A percentile compares a stretch with the other conserved stretches of the same genome.
These are phyloP conservation scores for Pleuronectes platessa DNA, from an alignment of 2,113 vertebrate species.

Conservation along the genomic window DNA sequence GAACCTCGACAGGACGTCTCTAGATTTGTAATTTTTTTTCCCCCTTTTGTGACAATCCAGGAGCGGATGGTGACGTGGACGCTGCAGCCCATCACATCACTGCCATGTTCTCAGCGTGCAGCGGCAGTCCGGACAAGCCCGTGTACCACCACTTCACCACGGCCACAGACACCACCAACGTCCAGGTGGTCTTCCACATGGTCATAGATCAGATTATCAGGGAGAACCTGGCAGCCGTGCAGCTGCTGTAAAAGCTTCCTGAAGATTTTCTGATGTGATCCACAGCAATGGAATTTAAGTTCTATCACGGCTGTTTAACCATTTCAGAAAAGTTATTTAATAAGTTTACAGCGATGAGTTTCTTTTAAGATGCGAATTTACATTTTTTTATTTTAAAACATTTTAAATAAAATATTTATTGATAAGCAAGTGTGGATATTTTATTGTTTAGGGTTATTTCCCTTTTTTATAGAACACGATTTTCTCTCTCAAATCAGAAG, in stretches of 20 bases:
- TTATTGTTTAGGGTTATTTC: not conserved
- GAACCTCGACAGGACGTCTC: not conserved
- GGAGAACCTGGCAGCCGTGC: constrained; percentile 68
- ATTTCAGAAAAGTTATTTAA: constrained; percentile 4
- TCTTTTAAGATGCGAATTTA: not conserved
- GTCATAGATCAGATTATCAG: constrained; percentile 71
- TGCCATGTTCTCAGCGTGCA: constrained; percentile 68
- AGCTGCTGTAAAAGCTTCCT: constrained; percentile 61
- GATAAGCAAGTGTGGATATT: not conserved
- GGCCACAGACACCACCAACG: constrained; percentile 72
- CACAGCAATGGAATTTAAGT: not conserved
- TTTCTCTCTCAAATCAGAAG: no score
- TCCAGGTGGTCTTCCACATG: constrained; percentile 74
- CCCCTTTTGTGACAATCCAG: constrained; percentile 38
- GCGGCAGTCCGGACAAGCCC: constrained; percentile 36
- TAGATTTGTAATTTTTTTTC: not conserved
- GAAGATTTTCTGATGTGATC: not conserved
- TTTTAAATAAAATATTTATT: constrained; percentile 71
- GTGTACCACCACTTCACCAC: constrained; percentile 83
- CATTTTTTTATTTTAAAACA: constrained; percentile 39
- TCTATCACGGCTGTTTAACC: not conserved
- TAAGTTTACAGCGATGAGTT: no score
- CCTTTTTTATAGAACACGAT: not conserved
- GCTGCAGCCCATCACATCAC: constrained; percentile 76
- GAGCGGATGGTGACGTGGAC: constrained; percentile 76